Base-by-base conservation (phyloP, 2,888 invertebrate species). In the Drosophila yooni region DNA sequence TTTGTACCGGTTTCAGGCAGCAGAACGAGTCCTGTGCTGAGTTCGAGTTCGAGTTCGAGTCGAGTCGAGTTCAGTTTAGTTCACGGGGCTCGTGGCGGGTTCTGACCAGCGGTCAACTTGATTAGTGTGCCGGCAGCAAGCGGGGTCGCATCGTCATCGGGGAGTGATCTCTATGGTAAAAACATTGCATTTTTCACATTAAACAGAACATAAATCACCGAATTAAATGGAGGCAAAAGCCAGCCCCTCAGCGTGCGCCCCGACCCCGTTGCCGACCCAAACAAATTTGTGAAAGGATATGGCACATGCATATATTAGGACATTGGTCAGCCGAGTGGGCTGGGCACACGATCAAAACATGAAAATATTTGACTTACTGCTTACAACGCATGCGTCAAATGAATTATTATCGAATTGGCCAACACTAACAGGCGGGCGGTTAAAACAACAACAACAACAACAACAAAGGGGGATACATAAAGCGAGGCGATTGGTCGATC, bases 141-240 rank as follows among this genome's bases (percentile, higher is more conserved):
- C 81, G 69, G 77, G 87, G 82, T 87, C 82, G 82, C 63, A 52
- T 34, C 77, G 67, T 74, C 77, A 54, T 40, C 64, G 81, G 92
- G 92, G 92, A 92, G 92, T 92, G 92, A 92, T 91, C 89, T 81
- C 85, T 87, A 81, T 90, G 91, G 91, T 90, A 88, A 92, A 92
- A 91, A 91, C 90, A 92, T 87, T 79, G 83, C 80, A 85, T 89
- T 91, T 84, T 92, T 81, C 80, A 85, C 82, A 83, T 86, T 91
- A 92, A 92, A 92, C 90, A 92, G 86, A 87, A 87, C 92, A 92
- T 92, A 92, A 92, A 92, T 92, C 92, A 92, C 61, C 64, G 79
- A 79, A 80, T 91, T 91, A 92, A 25, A 92, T 91, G 80, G 77
- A 68, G 74, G 62, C 68, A 60, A 54, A 53, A 70, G 75, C 69